These are phyloP conservation scores for Acropora tenuis DNA, from an alignment of 64 coral and sea anemone genomes.

Conservation along the genomic window DNA sequence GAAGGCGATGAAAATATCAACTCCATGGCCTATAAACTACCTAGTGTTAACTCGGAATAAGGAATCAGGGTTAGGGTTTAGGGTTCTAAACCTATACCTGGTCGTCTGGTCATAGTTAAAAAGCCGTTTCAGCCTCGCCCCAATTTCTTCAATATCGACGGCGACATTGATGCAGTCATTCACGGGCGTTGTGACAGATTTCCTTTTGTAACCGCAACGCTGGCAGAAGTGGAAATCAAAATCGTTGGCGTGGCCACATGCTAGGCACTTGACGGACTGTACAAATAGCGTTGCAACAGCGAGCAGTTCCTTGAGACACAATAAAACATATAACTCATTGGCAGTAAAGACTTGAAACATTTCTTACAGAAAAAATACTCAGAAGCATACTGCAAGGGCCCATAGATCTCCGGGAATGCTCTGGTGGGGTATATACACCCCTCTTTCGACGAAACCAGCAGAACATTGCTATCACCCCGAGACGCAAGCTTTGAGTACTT, in stretches of 20 bases:
- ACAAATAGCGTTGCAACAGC: constrained; percentile 49
- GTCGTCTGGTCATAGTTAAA: constrained; percentile 49
- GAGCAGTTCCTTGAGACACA: constrained; percentile 11
- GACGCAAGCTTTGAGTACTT: neutral
- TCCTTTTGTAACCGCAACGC: constrained; percentile 27
- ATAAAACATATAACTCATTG: neutral
- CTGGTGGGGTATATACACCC: neutral
- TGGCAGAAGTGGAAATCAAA: constrained; percentile 63
- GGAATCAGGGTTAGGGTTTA: too few species aligned
- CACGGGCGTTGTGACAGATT: neutral
- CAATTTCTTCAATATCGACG: constrained; percentile 11
- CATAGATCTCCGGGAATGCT: constrained; percentile 20
- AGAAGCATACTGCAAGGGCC: constrained; percentile 25
- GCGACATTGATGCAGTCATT: neutral
- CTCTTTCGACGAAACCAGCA: neutral
- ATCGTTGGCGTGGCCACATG: constrained; percentile 56
- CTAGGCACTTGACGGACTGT: constrained; percentile 30
- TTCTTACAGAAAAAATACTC: neutral
- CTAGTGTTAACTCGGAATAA: too few species aligned
- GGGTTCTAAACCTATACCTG: constrained; percentile 28
- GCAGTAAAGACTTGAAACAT: neutral
- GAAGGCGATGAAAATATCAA: too few species aligned
- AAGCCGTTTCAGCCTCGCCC: constrained; percentile 20
- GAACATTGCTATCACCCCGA: neutral
- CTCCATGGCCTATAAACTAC: too few species aligned